Evolutionary conservation across 2,888 invertebrate genomes (phyloP), one percentile per base, ranked within the genome.

Genomic region (Miltochrista miniata): DNA sequence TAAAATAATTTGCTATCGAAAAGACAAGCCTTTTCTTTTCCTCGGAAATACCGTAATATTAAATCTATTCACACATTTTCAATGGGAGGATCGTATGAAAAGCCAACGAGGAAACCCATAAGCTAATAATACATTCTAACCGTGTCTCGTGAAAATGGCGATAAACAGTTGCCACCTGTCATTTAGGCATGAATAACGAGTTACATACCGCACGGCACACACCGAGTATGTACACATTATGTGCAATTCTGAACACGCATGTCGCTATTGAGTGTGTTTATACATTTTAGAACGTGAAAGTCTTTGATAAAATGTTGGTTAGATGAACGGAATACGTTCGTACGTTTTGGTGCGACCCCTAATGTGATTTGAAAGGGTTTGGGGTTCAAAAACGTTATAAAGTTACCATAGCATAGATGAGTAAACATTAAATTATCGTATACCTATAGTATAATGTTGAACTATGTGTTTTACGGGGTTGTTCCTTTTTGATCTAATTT

Each of bases 81-180:
- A 31, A 13, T 10, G 36, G 2, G 15, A 33, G n/a, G 30, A 34
- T 31, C 34, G 15, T 36, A 38, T 34, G 14, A 37, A 49, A 51
- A 51, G 44, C 44, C 43, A 47, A 37, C 34, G 11, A 41, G 40
- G 37, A 46, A 44, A 46, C 18, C 34, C 34, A 41, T 29, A 7
- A 35, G 46, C 46, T 51, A 54, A 49, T 54, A 54, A 47, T 49
- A 41, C 46, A 57, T 54, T 57, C 48, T 43, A 44, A 46, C 43
- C 37, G 38, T 38, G 51, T 46, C 41, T 31, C 37, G 35, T 44
- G 37, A 48, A 48, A 54, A 51, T 44, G 44, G 31, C 46, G 41
- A 44, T 57, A 56, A 48, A 46, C 51, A 54, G 48, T 51, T 43
- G 44, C 48, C 45, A 54, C 53, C 54, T 48, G 46, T 46, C 57